A percentile compares a stretch with the other conserved stretches of the same genome.
Conservation (phyloP, 2,888 invertebrate species). For the Leptopilina myrica region DNA sequence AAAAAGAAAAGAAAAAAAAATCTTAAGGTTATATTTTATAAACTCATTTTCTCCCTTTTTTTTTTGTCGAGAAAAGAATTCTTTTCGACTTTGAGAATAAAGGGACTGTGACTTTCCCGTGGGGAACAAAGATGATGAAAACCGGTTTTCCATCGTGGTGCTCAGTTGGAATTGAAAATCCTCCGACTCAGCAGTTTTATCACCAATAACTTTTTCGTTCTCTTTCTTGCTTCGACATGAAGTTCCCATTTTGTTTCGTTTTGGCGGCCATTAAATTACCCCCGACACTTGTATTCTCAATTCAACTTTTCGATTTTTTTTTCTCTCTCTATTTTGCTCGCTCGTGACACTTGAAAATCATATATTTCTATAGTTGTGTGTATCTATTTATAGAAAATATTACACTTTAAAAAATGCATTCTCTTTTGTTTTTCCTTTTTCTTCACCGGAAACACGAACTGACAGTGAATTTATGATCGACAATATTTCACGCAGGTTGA, state of each 20-base stretch:
- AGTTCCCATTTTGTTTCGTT: constrained; percentile 29
- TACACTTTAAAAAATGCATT: neutral
- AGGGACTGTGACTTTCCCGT: constrained; percentile 39
- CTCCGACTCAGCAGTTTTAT: constrained; percentile 31
- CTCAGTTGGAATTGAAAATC: constrained; percentile 38
- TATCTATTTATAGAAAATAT: constrained; percentile 21
- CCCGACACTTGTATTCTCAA: neutral
- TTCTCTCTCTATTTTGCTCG: no score
- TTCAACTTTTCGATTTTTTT: neutral
- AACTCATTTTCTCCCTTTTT: constrained; percentile 29
- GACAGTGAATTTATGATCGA: neutral
- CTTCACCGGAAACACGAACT: constrained; percentile 1
- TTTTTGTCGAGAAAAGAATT: constrained; percentile 18
- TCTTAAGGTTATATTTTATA: constrained; percentile 34
- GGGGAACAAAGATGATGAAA: constrained; percentile 39
- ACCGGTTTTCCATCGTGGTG: constrained; percentile 41
- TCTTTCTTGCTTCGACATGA: constrained; percentile 20
- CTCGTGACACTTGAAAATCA: neutral
- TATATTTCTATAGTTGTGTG: neutral
- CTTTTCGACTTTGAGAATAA: constrained; percentile 37
- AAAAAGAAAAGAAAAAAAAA: neutral
- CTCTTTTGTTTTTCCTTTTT: neutral
- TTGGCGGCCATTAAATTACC: constrained; percentile 34
- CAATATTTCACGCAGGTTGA: neutral
- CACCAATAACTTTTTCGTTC: constrained; percentile 33